Percentiles rank a stretch among this genome's conserved stretches.
Evolutionary conservation across 2,888 invertebrate genomes (phyloP).

Genomic region (Beris morrisii): DNA sequence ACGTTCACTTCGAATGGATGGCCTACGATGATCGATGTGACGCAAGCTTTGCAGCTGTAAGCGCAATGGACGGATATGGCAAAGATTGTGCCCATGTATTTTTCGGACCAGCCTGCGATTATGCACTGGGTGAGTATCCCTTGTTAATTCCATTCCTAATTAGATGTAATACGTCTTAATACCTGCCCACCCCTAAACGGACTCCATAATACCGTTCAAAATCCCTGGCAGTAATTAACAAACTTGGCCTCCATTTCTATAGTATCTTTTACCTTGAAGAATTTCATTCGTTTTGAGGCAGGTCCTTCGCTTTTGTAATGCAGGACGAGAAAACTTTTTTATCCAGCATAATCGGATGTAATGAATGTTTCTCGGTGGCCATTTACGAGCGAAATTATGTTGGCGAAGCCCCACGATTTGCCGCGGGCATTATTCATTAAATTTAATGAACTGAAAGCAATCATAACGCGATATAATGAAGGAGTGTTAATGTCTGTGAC

Average conservation of each 20-base stretch:
- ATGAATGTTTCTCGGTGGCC: too few relatives aligned
- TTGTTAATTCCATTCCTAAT: conserved; percentile 1
- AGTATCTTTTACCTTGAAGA: too few relatives aligned
- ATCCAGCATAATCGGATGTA: too few relatives aligned
- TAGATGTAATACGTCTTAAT: not conserved
- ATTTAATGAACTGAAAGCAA: conserved; percentile 15
- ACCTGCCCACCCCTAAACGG: too few relatives aligned
- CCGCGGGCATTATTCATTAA: conserved; percentile 8
- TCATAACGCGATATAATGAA: not conserved
- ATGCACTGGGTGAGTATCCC: conserved; percentile 70
- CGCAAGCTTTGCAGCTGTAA: conserved; percentile 70
- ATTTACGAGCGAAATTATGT: too few relatives aligned
- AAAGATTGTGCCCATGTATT: conserved; percentile 74
- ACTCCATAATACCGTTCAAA: too few relatives aligned
- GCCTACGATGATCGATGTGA: conserved; percentile 73
- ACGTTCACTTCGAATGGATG: conserved; percentile 64
- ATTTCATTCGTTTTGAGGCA: too few relatives aligned
- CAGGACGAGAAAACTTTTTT: too few relatives aligned
- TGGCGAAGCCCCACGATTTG: not conserved
- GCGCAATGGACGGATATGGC: conserved; percentile 71
- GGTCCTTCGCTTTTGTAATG: too few relatives aligned
- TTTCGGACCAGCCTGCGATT: conserved; percentile 81
- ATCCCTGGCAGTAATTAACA: too few relatives aligned
- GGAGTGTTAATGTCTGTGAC: conserved; percentile 3
- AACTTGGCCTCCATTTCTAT: too few relatives aligned